These are phyloP conservation scores for Scaptodrosophila lebanonensis DNA, from an alignment of 1,140 invertebrate species.

Conservation along the genomic window DNA sequence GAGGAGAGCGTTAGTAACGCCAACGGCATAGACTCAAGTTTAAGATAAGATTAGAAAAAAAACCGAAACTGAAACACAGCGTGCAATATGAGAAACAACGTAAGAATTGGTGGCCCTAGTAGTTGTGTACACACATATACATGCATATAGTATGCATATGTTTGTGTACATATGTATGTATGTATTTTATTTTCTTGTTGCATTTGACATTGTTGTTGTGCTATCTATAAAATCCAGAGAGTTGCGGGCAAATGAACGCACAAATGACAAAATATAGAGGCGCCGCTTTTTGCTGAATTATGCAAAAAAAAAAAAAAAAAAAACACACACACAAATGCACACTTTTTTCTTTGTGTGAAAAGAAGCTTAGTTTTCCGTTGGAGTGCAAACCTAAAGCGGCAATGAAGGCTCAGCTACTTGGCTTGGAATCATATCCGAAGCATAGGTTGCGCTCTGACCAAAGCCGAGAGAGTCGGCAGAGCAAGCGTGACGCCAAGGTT, in stretches of 20 bases:
- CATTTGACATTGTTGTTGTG: conserved; percentile 24
- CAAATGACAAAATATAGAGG: too few relatives aligned
- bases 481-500: too few relatives aligned
- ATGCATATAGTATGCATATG: conserved; percentile 5
- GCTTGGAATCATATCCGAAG: too few relatives aligned
- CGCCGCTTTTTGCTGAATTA: conserved; percentile 54
- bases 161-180: conserved; percentile 11
- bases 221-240: conserved; percentile 66
- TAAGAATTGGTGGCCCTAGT: background rate
- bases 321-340: conserved; percentile 7
- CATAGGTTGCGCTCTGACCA: too few relatives aligned
- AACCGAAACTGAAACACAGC: conserved; percentile 41
- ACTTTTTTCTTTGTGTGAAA: conserved; percentile 19
- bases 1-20: conserved; percentile 34
- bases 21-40: conserved; percentile 65
- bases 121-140: conserved; percentile 5
- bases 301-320: conserved; percentile 51
- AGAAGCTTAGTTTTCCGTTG: too few relatives aligned
- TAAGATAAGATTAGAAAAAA: conserved; percentile 69
- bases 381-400: too few relatives aligned
- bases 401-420: too few relatives aligned
- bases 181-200: too few relatives aligned
- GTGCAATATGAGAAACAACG: too few relatives aligned
- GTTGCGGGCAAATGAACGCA: conserved; percentile 33
- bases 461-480: too few relatives aligned